Percentiles rank a stretch among this genome's conserved stretches.
Evolutionary conservation across 2,888 invertebrate species (phyloP).

Genomic region (Orthonychiurus folsomi): DNA sequence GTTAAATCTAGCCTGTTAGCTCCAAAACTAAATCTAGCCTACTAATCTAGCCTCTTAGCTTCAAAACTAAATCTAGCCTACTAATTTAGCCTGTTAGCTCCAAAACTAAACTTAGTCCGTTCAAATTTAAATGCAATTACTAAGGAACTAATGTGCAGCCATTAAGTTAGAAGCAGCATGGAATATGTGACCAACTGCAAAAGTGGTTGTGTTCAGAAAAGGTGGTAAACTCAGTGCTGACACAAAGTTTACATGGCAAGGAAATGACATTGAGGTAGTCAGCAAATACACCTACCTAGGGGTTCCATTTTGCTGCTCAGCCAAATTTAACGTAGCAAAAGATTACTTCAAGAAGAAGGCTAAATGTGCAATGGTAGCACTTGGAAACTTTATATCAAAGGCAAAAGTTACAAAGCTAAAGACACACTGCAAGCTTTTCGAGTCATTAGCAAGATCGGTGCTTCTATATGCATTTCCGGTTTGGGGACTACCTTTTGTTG

Average conservation of each 20-base stretch:
- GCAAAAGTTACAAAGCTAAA: background rate
- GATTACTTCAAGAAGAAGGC: background rate
- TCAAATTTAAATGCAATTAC: no score
- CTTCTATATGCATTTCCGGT: slow-evolving; percentile 3
- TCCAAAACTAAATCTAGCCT: no score
- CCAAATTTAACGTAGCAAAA: background rate
- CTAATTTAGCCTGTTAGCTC: no score
- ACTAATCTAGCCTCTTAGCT: no score
- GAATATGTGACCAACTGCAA: no score
- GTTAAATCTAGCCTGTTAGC: no score
- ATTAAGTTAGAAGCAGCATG: no score
- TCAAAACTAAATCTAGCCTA: no score
- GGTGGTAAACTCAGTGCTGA: background rate
- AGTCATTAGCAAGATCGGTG: background rate
- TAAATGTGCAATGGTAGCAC: background rate
- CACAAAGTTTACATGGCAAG: background rate
- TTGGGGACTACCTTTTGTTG: slow-evolving; percentile 6
- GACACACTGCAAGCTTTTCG: background rate
- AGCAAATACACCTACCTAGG: slow-evolving; percentile 6
- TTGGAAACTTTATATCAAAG: background rate
- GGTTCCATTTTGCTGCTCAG: background rate
- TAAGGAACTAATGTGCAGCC: no score
- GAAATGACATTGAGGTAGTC: background rate
- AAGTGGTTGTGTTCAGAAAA: slow-evolving; percentile 4
- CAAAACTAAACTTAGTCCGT: no score